Base-by-base conservation (phyloP, 1,140 invertebrate species). In the Drosophila jambulina region DNA sequence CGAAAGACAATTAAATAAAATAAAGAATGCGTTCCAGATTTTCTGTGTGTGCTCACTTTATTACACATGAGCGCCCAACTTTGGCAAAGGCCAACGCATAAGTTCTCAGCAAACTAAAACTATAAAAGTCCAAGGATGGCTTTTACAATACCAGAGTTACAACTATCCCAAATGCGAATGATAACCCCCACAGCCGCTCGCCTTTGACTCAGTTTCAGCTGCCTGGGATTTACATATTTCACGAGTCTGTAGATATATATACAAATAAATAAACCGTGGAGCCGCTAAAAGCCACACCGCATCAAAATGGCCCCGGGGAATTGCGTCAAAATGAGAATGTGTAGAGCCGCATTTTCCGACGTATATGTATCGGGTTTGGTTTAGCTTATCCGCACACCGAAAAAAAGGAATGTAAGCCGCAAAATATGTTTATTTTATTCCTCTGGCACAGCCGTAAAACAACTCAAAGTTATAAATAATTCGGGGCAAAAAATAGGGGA, bases 211-310 rank as follows among this genome's bases (percentile, higher is more conserved):
- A 51, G 27, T 57, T 43, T 58, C 64, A 46, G 19, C 42, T 58
- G 46, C 54, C 23, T 43, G 36, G 46, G 49, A 90, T 90, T 90
- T 90, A 71, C 72, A 90, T 90, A 90, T 75, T 75, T 74, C 59
- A 88, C 76, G 51, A 71, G 62, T 17, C 13, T 36, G 19, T 36
- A 23, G 17, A 51, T 29, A 29, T 29, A 19, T 51, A 40, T 45
- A 25, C 27, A 34, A 65, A 70, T 45, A 70, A 69, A 88, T 68
- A 77, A 87, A 51, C 51, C 42, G 67, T 43, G 48, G 53, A 82
- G 61, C 67, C 75, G 79, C 83, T 86, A 88, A 88, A 88, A 87
- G 77, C 83, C 77, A 80, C 75, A 82, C 86, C 74, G 81, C 78
- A 88, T 85, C 63, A 69, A 75, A 77, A 70, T 75, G 78, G 51